Percentiles rank a stretch among this genome's conserved stretches.
These are phyloP conservation scores for Eutrigla gurnardus DNA, from an alignment of 2,797 vertebrate genomes.

Conservation along the genomic window DNA sequence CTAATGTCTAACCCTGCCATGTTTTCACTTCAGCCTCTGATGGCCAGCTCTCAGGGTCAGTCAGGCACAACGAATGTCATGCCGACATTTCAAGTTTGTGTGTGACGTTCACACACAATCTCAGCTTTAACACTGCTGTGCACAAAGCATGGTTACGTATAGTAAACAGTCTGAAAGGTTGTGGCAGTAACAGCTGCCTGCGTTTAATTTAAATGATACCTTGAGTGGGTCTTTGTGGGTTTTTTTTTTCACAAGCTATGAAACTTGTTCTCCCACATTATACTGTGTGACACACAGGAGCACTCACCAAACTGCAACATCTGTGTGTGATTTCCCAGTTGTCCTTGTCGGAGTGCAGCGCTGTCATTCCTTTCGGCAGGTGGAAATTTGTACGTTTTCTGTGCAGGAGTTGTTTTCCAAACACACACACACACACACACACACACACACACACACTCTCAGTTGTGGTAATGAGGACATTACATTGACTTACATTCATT, in stretches of 20 bases:
- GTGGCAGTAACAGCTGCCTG: constrained; percentile 15
- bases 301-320: constrained; percentile 50
- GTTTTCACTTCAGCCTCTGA: constrained; percentile 48
- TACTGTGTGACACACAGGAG: constrained; percentile 39
- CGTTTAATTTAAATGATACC: constrained; percentile 52
- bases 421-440: background rate
- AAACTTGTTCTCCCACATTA: constrained; percentile 45
- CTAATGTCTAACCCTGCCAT: constrained; percentile 51
- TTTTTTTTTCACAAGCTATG: constrained; percentile 42
- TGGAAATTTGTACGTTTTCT: constrained; percentile 47
- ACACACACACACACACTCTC: constrained; percentile 14
- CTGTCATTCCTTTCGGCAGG: constrained; percentile 48
- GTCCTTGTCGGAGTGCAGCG: constrained; percentile 39
- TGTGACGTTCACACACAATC: constrained; percentile 7
- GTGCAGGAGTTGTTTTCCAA: constrained; percentile 34
- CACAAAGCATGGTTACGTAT: background rate
- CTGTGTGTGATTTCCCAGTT: constrained; percentile 62
- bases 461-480: background rate
- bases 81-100: constrained; percentile 25
- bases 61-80: constrained; percentile 42
- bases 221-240: constrained; percentile 34
- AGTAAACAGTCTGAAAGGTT: constrained; percentile 19
- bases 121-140: constrained; percentile 12
- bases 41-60: constrained; percentile 45
- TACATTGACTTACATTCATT: no score